Conservation (phyloP, 2,797 vertebrate species). For the Crocodylus rhombifer region DNA sequence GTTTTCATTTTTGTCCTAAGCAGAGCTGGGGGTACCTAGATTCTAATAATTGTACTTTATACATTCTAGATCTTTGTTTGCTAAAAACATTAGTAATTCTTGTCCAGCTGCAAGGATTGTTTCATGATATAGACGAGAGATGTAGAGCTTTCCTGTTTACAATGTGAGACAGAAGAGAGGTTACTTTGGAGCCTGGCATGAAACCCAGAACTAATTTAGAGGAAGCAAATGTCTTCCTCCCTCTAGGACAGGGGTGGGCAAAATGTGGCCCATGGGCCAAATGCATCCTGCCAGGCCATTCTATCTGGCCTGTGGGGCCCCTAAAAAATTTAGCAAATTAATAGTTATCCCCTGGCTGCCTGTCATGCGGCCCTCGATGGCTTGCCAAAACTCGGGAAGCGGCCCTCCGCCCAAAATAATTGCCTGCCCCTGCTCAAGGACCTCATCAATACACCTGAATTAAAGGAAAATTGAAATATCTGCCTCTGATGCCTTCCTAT, state of each 20-base stretch:
- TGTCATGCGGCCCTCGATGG: too few species aligned
- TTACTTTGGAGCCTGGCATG: fast-evolving
- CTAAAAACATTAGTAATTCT: not conserved
- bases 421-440: not conserved
- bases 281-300: too few species aligned
- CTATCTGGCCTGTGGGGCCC: too few species aligned
- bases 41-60: not conserved
- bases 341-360: too few species aligned
- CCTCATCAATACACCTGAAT: not conserved
- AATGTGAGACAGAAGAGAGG: not conserved
- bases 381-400: too few species aligned
- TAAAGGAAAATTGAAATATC: not conserved
- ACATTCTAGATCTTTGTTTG: not conserved
- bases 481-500: not conserved
- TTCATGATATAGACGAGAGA: not conserved
- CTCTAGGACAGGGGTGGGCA: not conserved
- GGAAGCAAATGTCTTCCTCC: not conserved
- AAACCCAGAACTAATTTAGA: not conserved
- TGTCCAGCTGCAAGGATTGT: not conserved
- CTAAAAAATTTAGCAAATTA: too few species aligned
- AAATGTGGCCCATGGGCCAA: too few species aligned
- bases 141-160: not conserved
- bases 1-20: not conserved
- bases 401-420: too few species aligned
- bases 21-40: not conserved